These are phyloP conservation scores for Scytalopus superciliaris DNA, from an alignment of 2,113 vertebrate species.

Conservation along the genomic window DNA sequence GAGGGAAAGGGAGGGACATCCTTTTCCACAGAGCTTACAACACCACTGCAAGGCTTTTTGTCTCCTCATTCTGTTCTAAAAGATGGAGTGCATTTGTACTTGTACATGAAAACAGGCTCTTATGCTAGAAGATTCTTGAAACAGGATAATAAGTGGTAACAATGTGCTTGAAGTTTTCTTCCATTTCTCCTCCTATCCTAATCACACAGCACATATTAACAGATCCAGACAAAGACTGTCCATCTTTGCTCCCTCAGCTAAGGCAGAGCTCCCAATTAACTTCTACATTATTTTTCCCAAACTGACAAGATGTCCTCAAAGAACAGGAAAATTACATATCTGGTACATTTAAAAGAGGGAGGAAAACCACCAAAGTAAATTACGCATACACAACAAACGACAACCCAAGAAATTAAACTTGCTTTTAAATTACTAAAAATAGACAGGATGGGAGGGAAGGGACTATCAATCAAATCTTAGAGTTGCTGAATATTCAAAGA, in stretches of 20 bases:
- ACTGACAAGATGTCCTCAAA: slow-evolving; percentile 19
- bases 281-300: background rate
- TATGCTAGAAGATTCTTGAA: background rate
- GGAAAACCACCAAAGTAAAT: slow-evolving; percentile 11
- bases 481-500: slow-evolving; percentile 55
- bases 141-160: background rate
- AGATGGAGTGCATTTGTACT: background rate
- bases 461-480: slow-evolving; percentile 50
- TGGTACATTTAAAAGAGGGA: background rate
- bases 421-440: slow-evolving; percentile 44
- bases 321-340: slow-evolving; percentile 8
- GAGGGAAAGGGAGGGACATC: background rate
- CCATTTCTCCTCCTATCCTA: background rate
- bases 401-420: slow-evolving; percentile 16
- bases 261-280: slow-evolving; percentile 6
- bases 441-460: background rate
- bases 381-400: background rate
- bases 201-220: background rate
- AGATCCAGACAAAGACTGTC: background rate
- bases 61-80: background rate
- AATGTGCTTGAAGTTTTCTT: background rate
- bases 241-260: background rate
- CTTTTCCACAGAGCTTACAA: background rate
- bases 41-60: background rate
- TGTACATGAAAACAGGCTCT: background rate